Conservation (phyloP, 2,113 vertebrate genomes). For the Dipodomys stephensi region DNA sequence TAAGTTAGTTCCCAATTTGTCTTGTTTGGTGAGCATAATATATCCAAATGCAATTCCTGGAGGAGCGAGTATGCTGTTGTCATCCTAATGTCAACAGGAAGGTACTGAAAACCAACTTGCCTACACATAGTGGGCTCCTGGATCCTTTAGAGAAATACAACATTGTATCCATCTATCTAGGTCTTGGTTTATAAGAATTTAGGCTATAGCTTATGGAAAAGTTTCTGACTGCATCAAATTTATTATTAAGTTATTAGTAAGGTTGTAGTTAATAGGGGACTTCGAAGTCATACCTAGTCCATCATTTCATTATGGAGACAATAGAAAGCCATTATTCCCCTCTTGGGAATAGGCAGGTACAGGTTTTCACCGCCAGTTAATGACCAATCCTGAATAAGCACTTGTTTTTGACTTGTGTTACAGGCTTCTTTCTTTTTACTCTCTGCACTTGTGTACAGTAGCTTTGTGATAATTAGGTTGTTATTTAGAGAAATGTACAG, state of each 20-base stretch:
- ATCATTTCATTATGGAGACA: background rate
- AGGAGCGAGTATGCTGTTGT: background rate
- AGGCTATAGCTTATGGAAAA: background rate
- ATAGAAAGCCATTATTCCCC: background rate
- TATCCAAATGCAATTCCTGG: background rate
- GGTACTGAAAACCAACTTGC: background rate
- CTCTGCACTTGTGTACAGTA: background rate
- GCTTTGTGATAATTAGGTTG: background rate
- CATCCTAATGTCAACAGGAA: background rate
- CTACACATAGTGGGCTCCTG: background rate
- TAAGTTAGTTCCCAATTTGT: background rate
- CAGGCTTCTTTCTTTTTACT: constrained; percentile 10
- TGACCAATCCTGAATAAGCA: background rate
- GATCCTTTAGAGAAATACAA: background rate
- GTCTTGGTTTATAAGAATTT: background rate
- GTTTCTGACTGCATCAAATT: background rate
- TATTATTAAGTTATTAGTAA: background rate
- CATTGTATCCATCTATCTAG: background rate
- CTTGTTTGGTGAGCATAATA: background rate
- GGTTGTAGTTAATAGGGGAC: background rate
- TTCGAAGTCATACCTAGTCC: background rate
- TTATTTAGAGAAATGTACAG: background rate
- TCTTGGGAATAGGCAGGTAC: background rate
- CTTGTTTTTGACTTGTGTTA: background rate
- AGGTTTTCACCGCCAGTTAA: background rate